A percentile compares a stretch with the other conserved stretches of the same genome.
These are phyloP conservation scores for Erannis defoliaria DNA, from an alignment of 2,888 invertebrate genomes.

Conservation along the genomic window DNA sequence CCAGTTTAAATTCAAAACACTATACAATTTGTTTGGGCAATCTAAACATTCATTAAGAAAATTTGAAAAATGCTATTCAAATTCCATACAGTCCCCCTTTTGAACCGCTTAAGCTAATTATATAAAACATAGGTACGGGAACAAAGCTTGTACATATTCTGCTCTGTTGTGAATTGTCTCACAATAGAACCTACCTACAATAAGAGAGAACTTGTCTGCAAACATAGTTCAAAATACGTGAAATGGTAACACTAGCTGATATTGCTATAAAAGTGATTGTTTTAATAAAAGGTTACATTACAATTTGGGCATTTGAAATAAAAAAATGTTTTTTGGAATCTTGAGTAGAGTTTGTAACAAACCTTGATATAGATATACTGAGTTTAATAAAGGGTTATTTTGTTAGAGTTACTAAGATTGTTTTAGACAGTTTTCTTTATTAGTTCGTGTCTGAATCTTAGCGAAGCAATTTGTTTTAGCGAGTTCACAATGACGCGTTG, in stretches of 20 bases:
- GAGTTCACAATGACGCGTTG: conserved; percentile 6
- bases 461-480: neutral
- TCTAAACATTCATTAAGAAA: conserved; percentile 82
- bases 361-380: no score
- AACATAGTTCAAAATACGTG: no score
- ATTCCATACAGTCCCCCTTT: conserved; percentile 62
- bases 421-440: no score
- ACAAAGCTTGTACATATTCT: conserved; percentile 65
- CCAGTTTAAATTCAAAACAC: conserved; percentile 77
- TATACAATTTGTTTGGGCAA: conserved; percentile 76
- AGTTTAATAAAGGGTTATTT: no score
- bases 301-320: neutral
- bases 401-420: no score
- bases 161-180: conserved; percentile 32
- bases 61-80: conserved; percentile 71
- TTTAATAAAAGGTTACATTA: neutral
- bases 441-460: neutral
- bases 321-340: no score
- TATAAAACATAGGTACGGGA: conserved; percentile 73
- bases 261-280: neutral
- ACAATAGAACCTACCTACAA: conserved; percentile 8
- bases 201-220: neutral
- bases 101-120: conserved; percentile 85
- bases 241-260: neutral
- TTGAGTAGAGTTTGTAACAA: no score